Evolutionary conservation across 2,797 vertebrate genomes (phyloP).

Genomic region (Nyctibius grandis): DNA sequence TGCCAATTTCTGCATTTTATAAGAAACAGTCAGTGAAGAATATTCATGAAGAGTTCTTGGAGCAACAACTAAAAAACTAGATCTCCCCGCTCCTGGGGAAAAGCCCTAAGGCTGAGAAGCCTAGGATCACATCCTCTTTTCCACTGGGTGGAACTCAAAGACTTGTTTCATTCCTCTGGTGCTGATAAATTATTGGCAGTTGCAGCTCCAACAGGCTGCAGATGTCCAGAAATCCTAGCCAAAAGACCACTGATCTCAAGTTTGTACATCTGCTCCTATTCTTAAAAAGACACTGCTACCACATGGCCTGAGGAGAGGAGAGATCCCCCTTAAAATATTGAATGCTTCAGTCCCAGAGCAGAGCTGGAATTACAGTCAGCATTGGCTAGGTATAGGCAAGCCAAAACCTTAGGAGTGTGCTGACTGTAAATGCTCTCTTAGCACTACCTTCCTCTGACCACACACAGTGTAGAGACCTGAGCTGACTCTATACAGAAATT

Average conservation of each 20-base stretch:
- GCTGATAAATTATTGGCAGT: background rate
- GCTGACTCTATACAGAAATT: background rate
- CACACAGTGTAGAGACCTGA: background rate
- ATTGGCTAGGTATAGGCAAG: background rate
- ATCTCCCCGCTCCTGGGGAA: background rate
- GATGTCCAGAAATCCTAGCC: background rate
- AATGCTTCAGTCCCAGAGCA: background rate
- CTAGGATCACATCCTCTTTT: background rate
- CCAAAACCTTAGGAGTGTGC: background rate
- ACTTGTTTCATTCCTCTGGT: background rate
- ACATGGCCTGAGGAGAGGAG: background rate
- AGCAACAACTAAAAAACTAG: background rate
- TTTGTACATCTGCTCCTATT: background rate
- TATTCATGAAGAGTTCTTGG: background rate
- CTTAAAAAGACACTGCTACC: background rate
- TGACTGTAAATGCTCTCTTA: background rate
- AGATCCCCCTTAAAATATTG: background rate
- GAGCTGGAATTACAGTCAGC: background rate
- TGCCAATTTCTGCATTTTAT: background rate
- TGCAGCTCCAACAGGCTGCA: background rate
- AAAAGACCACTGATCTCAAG: background rate
- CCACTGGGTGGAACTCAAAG: background rate
- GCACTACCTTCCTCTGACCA: background rate
- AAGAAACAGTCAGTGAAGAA: background rate
- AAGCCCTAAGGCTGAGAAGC: background rate